Evolutionary conservation across 2,113 vertebrate species (phyloP).

Genomic region (Festucalex cinctus): DNA sequence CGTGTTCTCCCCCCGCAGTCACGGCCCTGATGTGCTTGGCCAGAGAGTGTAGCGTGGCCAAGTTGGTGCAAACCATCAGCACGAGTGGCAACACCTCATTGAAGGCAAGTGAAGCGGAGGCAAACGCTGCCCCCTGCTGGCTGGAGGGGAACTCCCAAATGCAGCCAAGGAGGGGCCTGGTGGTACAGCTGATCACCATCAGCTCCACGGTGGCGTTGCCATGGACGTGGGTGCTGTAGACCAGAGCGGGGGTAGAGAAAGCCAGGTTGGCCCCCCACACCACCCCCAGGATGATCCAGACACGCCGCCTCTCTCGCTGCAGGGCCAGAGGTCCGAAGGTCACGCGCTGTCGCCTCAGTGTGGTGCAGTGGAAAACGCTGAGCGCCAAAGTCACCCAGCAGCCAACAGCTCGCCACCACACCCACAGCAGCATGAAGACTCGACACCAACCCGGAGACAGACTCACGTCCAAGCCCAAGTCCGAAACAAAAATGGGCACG

Average conservation of each 20-base stretch:
- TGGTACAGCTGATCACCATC: constrained; percentile 80
- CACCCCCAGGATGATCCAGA: constrained; percentile 52
- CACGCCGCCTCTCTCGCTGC: constrained; percentile 56
- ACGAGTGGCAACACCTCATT: constrained; percentile 72
- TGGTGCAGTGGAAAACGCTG: constrained; percentile 74
- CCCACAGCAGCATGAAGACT: constrained; percentile 79
- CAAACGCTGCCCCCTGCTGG: constrained; percentile 63
- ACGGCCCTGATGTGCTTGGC: constrained; percentile 71
- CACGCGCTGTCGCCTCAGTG: constrained; percentile 60
- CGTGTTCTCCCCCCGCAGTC: constrained; percentile 23
- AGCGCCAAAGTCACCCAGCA: constrained; percentile 75
- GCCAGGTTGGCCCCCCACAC: constrained; percentile 72
- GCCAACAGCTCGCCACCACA: constrained; percentile 76
- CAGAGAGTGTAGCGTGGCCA: constrained; percentile 66
- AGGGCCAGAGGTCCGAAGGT: constrained; percentile 49
- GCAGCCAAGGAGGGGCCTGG: constrained; percentile 75
- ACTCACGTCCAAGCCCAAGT: constrained; percentile 69
- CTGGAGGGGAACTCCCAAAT: constrained; percentile 72
- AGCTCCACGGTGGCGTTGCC: constrained; percentile 71
- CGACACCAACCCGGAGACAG: constrained; percentile 69
- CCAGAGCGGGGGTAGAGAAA: constrained; percentile 69
- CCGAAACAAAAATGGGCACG: constrained; percentile 74
- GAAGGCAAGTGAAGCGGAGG: constrained; percentile 68
- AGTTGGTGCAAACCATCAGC: constrained; percentile 73
- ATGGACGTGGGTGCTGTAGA: constrained; percentile 57